phyloP scores from a whole-genome alignment of 2,113 vertebrate species.

The Crypturellus undulatus region DNA sequence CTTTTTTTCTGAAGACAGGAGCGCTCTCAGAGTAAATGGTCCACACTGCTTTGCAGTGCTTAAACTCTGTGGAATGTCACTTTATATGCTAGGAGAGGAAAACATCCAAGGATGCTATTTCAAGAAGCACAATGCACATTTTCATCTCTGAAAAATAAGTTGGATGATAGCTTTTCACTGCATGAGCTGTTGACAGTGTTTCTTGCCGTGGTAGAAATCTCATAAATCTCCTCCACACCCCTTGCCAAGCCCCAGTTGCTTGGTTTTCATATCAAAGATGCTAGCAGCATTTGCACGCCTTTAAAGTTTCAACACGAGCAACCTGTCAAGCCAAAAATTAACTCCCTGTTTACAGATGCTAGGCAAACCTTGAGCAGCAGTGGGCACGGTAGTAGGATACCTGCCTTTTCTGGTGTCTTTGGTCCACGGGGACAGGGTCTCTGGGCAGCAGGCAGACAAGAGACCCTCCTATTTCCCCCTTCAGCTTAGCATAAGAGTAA shows the following conservation, averaged over 20 bases:
- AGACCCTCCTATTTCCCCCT: not conserved
- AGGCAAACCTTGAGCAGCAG: not conserved
- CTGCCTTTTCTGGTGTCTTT: not conserved
- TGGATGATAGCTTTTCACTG: slow-evolving; percentile 1
- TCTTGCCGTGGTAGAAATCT: not conserved
- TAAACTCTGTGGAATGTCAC: slow-evolving; percentile 50
- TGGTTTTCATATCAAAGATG: not conserved
- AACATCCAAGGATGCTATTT: slow-evolving; percentile 36
- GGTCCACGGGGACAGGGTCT: not conserved
- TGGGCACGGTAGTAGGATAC: not conserved
- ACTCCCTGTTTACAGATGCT: not conserved
- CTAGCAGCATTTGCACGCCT: not conserved
- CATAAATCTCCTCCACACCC: not conserved
- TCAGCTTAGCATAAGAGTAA: not conserved
- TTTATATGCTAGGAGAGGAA: slow-evolving; percentile 22
- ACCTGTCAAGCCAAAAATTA: not conserved
- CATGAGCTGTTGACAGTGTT: not conserved
- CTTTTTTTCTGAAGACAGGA: slow-evolving; percentile 49
- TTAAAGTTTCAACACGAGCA: not conserved
- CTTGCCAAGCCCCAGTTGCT: not conserved
- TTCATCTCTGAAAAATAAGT: slow-evolving; percentile 15
- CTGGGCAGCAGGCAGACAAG: not conserved
- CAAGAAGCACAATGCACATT: not conserved
- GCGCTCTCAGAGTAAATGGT: slow-evolving; percentile 13
- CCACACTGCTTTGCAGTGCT: not conserved